Percentiles rank a stretch among this genome's conserved stretches.
phyloP scores from a whole-genome alignment of 2,888 invertebrate species.

The Steinernema hermaphroditum region DNA sequence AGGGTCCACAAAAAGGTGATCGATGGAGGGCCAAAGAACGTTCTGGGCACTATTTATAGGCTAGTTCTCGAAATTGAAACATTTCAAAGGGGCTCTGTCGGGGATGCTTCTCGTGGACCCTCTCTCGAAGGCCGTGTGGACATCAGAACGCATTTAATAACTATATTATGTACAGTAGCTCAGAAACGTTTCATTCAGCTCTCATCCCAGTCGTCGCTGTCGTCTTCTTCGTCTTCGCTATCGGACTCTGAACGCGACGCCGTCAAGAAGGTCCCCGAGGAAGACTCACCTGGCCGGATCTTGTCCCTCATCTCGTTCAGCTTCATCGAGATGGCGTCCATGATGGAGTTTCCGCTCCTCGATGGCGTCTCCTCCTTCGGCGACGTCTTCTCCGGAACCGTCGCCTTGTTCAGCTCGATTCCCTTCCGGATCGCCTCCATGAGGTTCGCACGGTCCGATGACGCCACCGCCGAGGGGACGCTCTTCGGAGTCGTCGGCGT shows the following conservation, averaged over 20 bases:
- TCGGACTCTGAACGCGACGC: constrained; percentile 18
- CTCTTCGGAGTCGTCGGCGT: neutral
- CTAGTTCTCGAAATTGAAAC: no score
- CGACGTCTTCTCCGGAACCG: neutral
- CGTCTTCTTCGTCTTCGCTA: constrained; percentile 20
- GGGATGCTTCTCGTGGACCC: no score
- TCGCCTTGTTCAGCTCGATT: neutral
- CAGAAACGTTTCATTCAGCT: no score
- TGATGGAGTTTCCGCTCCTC: constrained; percentile 14
- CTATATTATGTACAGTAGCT: no score
- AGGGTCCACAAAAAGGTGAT: constrained; percentile 27
- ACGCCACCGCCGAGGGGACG: neutral
- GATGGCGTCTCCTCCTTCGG: neutral
- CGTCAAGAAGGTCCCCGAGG: no score
- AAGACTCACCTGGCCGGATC: neutral
- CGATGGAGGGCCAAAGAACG: neutral
- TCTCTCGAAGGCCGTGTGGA: no score
- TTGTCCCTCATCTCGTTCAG: constrained; percentile 1
- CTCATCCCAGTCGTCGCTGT: constrained; percentile 25
- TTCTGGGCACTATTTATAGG: no score
- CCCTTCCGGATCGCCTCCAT: neutral
- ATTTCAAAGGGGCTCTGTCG: no score
- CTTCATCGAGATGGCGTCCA: constrained; percentile 17
- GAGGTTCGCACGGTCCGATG: neutral
- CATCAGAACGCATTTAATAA: no score